Base-by-base conservation (phyloP, 2,888 invertebrate genomes). In the Xiphydria camelus region DNA sequence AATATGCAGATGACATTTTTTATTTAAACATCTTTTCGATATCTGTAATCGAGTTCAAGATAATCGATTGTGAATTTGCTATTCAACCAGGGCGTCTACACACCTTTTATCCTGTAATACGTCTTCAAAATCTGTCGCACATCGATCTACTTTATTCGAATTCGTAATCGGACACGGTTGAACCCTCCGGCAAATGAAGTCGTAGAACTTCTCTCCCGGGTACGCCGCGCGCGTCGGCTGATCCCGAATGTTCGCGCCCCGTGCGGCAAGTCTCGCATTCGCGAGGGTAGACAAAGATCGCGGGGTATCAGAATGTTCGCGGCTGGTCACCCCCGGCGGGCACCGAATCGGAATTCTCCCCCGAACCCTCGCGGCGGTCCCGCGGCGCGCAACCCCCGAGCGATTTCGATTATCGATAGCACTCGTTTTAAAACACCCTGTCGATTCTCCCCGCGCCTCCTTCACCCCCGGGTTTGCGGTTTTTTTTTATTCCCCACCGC, bases 401-500 rank as follows among this genome's bases (percentile, higher is more conserved):
- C 66, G 65, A 64, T 72, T 69, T 72, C 71, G 71, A 70, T 72
- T 69, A 72, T 70, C 71, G 71, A 71, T 69, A 72, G 68, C 71
- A 66, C 65, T 64, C 59, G 54, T 33, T 33, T 33, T 33, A 33
- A 33, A 33, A 33, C 33, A 33, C 33, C 33, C 33, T 33, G 33
- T 33, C 33, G 33, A 33, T 33, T 18, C 17, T n/a, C 7, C 18
- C 12, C 18, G 2, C 23, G 23, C 7, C 6, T 23, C n/a, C n/a
- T 23, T 33, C 33, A 12, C 15, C 33, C 15, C 33, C 15, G 12
- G 18, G 14, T 26, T 26, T 26, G 26, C 26, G 26, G 26, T 26
- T 4, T 26, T n/a, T 56, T 49, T 51, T 33, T 9, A 4, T 7
- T 38, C 49, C 52, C 38, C 49, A 42, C 47, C 50, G 58, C 59